phyloP scores from a whole-genome alignment of 1,140 invertebrate genomes.

The Drosophila rhopaloa region DNA sequence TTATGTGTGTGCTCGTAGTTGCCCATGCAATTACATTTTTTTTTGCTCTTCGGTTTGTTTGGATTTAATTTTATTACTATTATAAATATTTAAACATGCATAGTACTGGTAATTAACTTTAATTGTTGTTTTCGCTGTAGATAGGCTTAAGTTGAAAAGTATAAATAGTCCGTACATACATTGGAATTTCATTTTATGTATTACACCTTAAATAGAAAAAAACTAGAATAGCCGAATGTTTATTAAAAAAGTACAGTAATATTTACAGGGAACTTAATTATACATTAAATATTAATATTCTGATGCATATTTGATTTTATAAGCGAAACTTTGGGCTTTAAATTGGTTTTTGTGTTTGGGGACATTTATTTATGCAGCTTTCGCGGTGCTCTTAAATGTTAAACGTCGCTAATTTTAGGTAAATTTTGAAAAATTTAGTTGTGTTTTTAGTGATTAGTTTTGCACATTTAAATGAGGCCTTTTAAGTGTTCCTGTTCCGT shows the following conservation, averaged over 20 bases:
- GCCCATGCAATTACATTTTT: slow-evolving; percentile 45
- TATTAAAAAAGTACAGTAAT: slow-evolving; percentile 57
- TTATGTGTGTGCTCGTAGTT: slow-evolving; percentile 44
- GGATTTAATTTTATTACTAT: slow-evolving; percentile 67
- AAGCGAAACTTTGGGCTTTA: slow-evolving; percentile 49
- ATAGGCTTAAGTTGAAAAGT: slow-evolving; percentile 67
- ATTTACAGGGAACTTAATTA: slow-evolving; percentile 68
- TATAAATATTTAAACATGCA: slow-evolving; percentile 82
- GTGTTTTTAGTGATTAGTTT: slow-evolving; percentile 4
- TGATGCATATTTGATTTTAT: slow-evolving; percentile 49
- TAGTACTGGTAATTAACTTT: slow-evolving; percentile 69
- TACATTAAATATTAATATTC: slow-evolving; percentile 44
- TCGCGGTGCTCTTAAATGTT: slow-evolving; percentile 24
- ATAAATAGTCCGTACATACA: slow-evolving; percentile 64
- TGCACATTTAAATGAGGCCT: slow-evolving; percentile 7
- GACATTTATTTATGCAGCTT: slow-evolving; percentile 5
- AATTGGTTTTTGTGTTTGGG: slow-evolving; percentile 22
- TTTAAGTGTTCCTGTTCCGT: background rate
- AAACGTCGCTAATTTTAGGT: slow-evolving; percentile 24
- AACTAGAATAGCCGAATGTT: slow-evolving; percentile 41
- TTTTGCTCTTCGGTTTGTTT: slow-evolving; percentile 40
- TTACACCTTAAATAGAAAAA: slow-evolving; percentile 47
- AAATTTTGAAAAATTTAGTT: slow-evolving; percentile 18
- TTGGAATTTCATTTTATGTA: slow-evolving; percentile 37
- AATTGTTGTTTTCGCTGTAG: slow-evolving; percentile 55